Evolutionary conservation across 64 coral and sea anemone species (phyloP), one percentile per base, ranked within the genome.

Genomic region (Pocillopora damicornis): DNA sequence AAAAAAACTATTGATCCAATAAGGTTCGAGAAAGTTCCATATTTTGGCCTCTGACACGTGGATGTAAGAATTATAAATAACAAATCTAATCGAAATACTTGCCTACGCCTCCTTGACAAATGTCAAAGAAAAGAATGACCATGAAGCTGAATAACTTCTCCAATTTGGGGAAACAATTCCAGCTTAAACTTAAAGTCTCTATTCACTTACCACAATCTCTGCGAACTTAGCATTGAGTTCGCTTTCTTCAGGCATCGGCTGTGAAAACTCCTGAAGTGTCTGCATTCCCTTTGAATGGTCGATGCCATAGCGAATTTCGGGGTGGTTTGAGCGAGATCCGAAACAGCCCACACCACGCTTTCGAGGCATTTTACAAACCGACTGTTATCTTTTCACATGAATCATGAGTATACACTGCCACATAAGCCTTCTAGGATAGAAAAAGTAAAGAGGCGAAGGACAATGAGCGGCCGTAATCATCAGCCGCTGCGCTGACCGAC

Each of bases 211-310:
- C 97, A 99, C 97, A 87, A 99, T 88, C 68, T 99, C 97, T 4
- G 93, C 90, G 81, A 99, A 99, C 81, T 92, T 99, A 57, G 87
- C 84, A 76, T 99, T 99, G 59, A 99, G 97, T 90, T 99, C 97
- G 68, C 91, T 88, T 86, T 99, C 97, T 83, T 99, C 97, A 30
- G 97, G 97, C 97, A 99, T 99, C 37, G 97, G 97, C 42, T 88
- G 36, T 16, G 93, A 90, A 75, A 95, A 95, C 56, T 99, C 97
- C 23, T 89, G 94, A 87, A 99, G 86, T 16, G 88, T 68, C 35
- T 99, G 97, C 82, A 99, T 79, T 79, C 95, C 95, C 74, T 76
- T 61, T 62, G 90, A 86, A 87, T 76, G 75, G 63, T 95, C 89
- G 38, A 99, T 89, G 69, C 97, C 97, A 95, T 99, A 99, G 38